A percentile compares a stretch with the other conserved stretches of the same genome.
phyloP scores from a whole-genome alignment of 2,113 vertebrate genomes.

The Labeo catla region DNA sequence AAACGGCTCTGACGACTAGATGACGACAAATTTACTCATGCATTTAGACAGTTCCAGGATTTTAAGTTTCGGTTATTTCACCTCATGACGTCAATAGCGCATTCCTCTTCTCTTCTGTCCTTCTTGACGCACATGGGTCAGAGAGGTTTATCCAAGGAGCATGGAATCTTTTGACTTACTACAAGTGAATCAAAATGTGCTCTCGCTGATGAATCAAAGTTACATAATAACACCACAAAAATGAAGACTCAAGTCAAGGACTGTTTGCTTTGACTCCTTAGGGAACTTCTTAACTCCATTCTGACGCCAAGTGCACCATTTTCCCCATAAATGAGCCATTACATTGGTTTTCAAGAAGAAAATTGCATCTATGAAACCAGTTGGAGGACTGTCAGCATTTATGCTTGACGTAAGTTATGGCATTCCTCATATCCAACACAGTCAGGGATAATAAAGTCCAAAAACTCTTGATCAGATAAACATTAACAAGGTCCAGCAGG shows the following conservation, averaged over 20 bases:
- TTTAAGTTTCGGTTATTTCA: conserved; percentile 61
- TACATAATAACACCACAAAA: conserved; percentile 34
- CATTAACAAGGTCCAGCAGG: neutral
- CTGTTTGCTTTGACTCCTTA: neutral
- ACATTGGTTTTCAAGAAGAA: neutral
- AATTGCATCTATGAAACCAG: neutral
- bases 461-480: neutral
- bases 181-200: conserved; percentile 13
- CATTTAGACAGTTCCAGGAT: conserved; percentile 50
- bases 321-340: neutral
- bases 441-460: neutral
- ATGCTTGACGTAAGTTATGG: neutral
- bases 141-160: conserved; percentile 50
- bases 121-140: conserved; percentile 65
- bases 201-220: neutral
- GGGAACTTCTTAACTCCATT: neutral
- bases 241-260: neutral
- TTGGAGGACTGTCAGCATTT: neutral
- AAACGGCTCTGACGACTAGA: conserved; percentile 9
- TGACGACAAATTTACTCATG: conserved; percentile 38
- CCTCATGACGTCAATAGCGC: conserved; percentile 70
- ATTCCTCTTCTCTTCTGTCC: conserved; percentile 64
- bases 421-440: conserved; percentile 1
- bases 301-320: neutral
- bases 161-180: neutral